These are phyloP conservation scores for Dinomys branickii DNA, from an alignment of 2,113 vertebrate species.

Conservation along the genomic window DNA sequence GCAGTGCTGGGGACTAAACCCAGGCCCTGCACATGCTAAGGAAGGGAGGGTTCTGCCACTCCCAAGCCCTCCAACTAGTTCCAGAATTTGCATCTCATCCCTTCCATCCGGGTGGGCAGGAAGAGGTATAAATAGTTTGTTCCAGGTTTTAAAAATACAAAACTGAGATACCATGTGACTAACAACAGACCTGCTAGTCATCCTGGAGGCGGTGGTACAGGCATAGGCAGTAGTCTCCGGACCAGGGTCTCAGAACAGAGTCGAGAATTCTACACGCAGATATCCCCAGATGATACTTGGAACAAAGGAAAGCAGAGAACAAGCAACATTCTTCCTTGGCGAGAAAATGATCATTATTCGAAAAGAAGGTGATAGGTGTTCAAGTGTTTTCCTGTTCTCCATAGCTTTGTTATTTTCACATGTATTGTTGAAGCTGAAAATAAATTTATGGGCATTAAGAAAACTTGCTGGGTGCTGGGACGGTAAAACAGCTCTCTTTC, in stretches of 20 bases:
- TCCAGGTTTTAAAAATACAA: neutral
- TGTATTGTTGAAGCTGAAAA: neutral
- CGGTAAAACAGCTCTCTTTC: neutral
- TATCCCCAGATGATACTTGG: neutral
- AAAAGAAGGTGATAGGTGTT: neutral
- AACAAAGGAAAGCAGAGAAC: neutral
- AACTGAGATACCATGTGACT: too few species aligned
- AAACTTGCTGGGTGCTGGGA: neutral
- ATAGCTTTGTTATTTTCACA: neutral
- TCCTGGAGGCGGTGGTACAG: too few species aligned
- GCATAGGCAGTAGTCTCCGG: neutral
- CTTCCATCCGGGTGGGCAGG: neutral
- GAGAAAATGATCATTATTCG: neutral
- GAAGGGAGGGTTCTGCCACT: neutral
- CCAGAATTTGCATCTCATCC: neutral
- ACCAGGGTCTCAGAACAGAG: neutral
- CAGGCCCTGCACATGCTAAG: too few species aligned
- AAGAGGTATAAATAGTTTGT: neutral
- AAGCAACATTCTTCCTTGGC: neutral
- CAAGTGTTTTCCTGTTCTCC: neutral
- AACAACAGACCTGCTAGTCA: neutral
- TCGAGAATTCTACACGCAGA: neutral
- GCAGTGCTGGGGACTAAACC: neutral
- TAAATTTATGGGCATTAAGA: neutral
- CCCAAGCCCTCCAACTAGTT: neutral